phyloP scores from a whole-genome alignment of 2,797 vertebrate species.

The Sphaeramia orbicularis region DNA sequence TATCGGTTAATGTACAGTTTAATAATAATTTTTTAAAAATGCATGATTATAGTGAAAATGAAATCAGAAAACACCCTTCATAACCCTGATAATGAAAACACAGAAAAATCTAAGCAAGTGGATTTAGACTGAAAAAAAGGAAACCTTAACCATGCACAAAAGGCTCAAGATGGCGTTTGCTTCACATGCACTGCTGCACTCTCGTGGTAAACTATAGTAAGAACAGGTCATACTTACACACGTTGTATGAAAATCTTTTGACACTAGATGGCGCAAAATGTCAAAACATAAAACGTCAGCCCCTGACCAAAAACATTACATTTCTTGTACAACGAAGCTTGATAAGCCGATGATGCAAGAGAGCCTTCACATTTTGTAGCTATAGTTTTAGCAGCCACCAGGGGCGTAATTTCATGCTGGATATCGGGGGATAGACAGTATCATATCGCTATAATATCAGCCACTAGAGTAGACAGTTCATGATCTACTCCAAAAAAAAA shows the following conservation, averaged over 20 bases:
- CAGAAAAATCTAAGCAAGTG: neutral
- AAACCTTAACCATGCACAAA: neutral
- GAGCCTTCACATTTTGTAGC: conserved; percentile 23
- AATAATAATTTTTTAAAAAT: too few species aligned
- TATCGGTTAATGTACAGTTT: neutral
- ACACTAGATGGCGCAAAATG: conserved; percentile 57
- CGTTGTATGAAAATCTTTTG: accelerated
- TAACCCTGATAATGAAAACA: neutral
- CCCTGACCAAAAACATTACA: neutral
- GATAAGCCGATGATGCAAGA: conserved; percentile 49
- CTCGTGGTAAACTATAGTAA: neutral
- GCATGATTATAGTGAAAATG: too few species aligned
- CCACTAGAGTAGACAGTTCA: too few species aligned
- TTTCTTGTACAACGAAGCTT: conserved; percentile 3
- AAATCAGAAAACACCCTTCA: neutral
- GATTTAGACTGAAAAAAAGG: neutral
- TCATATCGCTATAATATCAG: too few species aligned
- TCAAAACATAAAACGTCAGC: neutral
- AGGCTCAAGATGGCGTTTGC: neutral
- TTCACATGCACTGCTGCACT: conserved; percentile 36
- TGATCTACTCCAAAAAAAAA: neutral
- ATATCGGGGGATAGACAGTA: conserved; percentile 22
- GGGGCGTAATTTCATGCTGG: conserved; percentile 21
- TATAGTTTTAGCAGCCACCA: conserved; percentile 14
- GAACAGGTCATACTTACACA: neutral